Conservation (phyloP, 2,797 vertebrate species). For the Serranus cabrilla region DNA sequence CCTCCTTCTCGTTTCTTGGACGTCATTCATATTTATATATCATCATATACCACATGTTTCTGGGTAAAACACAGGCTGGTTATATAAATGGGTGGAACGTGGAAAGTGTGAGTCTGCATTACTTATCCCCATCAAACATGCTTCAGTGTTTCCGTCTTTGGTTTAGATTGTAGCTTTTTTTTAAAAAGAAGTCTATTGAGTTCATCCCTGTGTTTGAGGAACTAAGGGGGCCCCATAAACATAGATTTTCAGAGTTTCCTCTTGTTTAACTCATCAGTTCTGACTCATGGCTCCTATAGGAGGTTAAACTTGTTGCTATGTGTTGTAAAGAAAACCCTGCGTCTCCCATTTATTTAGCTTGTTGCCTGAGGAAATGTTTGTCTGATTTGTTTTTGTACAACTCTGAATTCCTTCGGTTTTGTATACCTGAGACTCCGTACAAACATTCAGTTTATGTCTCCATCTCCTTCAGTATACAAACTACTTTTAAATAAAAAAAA, state of each 20-base stretch:
- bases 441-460: conserved; percentile 11
- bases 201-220: conserved; percentile 11
- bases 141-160: conserved; percentile 34
- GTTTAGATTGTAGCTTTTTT: neutral
- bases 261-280: neutral
- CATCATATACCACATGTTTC: neutral
- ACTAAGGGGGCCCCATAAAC: neutral
- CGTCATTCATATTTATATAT: neutral
- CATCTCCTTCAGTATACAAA: neutral
- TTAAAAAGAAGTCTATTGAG: conserved; percentile 2
- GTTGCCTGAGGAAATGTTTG: neutral
- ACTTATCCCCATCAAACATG: neutral
- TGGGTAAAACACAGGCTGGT: neutral
- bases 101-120: conserved; percentile 35
- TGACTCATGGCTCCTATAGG: neutral
- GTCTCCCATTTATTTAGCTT: neutral
- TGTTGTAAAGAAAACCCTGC: neutral
- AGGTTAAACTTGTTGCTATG: neutral
- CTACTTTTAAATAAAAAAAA: neutral
- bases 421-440: neutral
- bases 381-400: conserved; percentile 1
- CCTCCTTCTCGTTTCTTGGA: neutral
- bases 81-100: conserved; percentile 31
- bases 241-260: neutral
- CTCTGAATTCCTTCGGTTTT: neutral